phyloP scores from a whole-genome alignment of 2,888 invertebrate species.

The Agrochola macilenta region DNA sequence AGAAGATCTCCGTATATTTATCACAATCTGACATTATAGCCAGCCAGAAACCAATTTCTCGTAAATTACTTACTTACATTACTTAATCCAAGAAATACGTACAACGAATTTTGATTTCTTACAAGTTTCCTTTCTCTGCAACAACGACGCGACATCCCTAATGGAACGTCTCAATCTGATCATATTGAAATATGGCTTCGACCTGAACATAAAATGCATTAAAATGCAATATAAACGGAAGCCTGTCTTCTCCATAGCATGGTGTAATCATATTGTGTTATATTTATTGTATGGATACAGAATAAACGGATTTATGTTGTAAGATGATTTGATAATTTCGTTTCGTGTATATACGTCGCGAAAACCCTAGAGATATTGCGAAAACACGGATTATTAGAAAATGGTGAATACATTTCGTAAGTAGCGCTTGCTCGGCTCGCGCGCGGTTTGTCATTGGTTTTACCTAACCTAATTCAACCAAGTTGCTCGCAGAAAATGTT shows the following conservation, averaged over 20 bases:
- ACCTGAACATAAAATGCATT: conserved; percentile 59
- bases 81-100: not conserved
- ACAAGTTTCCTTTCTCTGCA: not conserved
- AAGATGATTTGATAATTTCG: no score
- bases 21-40: not conserved
- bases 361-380: no score
- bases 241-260: conserved; percentile 25
- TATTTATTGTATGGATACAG: conserved; percentile 20
- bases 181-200: conserved; percentile 62
- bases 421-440: no score
- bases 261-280: conserved; percentile 36
- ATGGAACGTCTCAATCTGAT: conserved; percentile 54
- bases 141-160: conserved; percentile 52
- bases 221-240: conserved; percentile 57
- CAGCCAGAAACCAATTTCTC: not conserved
- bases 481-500: no score
- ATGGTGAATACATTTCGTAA: no score
- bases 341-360: no score
- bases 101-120: not conserved
- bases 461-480: no score
- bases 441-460: no score
- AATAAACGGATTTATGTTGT: not conserved
- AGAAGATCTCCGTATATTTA: no score
- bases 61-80: conserved; percentile 1
- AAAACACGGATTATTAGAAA: no score